Percentiles rank a stretch among this genome's conserved stretches.
These are phyloP conservation scores for Periparus ater DNA, from an alignment of 2,797 vertebrate genomes.

Conservation along the genomic window DNA sequence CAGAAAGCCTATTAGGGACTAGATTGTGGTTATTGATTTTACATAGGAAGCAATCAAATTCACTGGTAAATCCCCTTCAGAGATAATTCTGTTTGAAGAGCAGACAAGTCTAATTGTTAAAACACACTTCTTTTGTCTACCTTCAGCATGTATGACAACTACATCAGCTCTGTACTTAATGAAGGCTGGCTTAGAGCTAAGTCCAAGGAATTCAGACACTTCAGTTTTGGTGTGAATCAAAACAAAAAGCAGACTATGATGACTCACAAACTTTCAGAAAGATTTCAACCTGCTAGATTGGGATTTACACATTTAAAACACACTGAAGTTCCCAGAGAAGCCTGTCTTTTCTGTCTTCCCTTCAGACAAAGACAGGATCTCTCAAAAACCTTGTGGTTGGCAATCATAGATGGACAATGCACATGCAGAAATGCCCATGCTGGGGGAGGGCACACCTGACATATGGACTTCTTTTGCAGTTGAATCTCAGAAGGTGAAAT, in stretches of 20 bases:
- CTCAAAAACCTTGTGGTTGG: neutral
- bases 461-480: neutral
- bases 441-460: neutral
- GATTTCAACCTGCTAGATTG: neutral
- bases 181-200: neutral
- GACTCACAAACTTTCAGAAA: rapidly evolving
- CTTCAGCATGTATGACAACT: neutral
- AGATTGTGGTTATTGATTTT: conserved; percentile 36
- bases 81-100: conserved; percentile 21
- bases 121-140: neutral
- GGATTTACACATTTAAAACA: neutral
- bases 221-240: neutral
- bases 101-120: neutral
- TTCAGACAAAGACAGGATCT: neutral
- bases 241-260: neutral
- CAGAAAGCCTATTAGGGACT: neutral
- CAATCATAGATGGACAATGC: rapidly evolving
- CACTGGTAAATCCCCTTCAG: neutral
- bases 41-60: conserved; percentile 39
- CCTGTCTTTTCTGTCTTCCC: neutral
- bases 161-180: neutral
- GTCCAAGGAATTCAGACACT: neutral
- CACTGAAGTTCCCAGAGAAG: neutral
- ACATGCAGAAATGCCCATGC: neutral
- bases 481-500: neutral